Evolutionary conservation across 2,113 vertebrate genomes (phyloP), one percentile per base, ranked within the genome.

Genomic region (Pardalotus punctatus): DNA sequence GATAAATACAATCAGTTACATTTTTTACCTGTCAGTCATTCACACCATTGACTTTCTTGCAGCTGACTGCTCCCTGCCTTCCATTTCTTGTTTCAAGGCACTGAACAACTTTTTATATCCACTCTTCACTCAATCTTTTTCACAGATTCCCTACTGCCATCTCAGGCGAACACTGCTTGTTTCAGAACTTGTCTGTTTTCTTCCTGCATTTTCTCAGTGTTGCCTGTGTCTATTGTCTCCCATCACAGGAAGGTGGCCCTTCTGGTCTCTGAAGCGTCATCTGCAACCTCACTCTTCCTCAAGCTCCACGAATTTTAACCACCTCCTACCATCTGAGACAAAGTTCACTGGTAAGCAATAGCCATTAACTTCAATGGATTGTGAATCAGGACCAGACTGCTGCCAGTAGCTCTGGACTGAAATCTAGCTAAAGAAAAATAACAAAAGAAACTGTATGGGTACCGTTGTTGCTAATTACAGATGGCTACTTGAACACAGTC

Each of bases 11-110:
- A 95, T 91, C 78, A 93, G 85, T 84, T 84, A 74, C 61, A 50
- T 76, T 92, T 94, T 96, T 91, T 76, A 70, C 66, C 43, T 92
- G 79, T 56, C 84, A 72, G 51, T 92, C 91, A 94, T 53, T 90
- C 12, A 9, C 57, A 81, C 72, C 42, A 64, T 21, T 81, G 61
- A 43, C 24, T 81, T 71, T 67, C 43, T 78, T 7, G 1, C 64
- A 80, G 43, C 31, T 80, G 66, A 56, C 66, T 90, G 57, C 50
- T 91, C 42, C 45, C 42, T 43, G 47, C 31, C 64, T 88, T 83
- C 42, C 23, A 54, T 33, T 54, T 81, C 35, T 40, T 83, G 13
- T 94, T 93, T 90, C 76, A 86, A 97, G 53, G 65, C 60, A 90
- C 48, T 38, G 56, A 88, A 88, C 15, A 85, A 90, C 43, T 57